Conservation (phyloP, 2,888 invertebrate genomes). For the Gibbula magus region DNA sequence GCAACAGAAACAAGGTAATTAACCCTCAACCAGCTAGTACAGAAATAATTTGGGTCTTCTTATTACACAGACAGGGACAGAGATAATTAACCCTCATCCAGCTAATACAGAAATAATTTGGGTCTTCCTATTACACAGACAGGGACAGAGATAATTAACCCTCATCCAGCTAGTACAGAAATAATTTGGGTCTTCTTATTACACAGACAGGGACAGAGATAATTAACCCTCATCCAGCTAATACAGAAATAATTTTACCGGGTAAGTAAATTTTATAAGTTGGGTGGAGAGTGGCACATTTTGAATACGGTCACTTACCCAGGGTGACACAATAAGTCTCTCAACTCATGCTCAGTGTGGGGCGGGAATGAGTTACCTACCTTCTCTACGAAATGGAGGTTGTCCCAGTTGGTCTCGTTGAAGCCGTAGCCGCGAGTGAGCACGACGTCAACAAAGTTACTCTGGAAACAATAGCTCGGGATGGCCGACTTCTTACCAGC, state of each 20-base stretch:
- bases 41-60: neutral
- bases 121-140: constrained; percentile 4
- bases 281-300: neutral
- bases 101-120: neutral
- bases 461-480: constrained; percentile 71
- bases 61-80: constrained; percentile 3
- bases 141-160: too few relatives aligned
- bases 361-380: constrained; percentile 61
- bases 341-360: too few relatives aligned
- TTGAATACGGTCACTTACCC: too few relatives aligned
- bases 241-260: neutral
- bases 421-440: constrained; percentile 75
- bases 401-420: constrained; percentile 70
- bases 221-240: neutral
- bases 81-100: too few relatives aligned
- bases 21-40: neutral
- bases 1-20: constrained; percentile 35
- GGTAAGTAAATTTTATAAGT: neutral
- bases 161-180: neutral
- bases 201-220: constrained; percentile 1
- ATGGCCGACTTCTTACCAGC: constrained; percentile 41
- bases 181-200: neutral
- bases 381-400: constrained; percentile 71
- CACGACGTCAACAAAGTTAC: constrained; percentile 69
- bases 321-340: too few relatives aligned